Evolutionary conservation across 2,113 vertebrate genomes (phyloP).

Genomic region (Paratilapia polleni): DNA sequence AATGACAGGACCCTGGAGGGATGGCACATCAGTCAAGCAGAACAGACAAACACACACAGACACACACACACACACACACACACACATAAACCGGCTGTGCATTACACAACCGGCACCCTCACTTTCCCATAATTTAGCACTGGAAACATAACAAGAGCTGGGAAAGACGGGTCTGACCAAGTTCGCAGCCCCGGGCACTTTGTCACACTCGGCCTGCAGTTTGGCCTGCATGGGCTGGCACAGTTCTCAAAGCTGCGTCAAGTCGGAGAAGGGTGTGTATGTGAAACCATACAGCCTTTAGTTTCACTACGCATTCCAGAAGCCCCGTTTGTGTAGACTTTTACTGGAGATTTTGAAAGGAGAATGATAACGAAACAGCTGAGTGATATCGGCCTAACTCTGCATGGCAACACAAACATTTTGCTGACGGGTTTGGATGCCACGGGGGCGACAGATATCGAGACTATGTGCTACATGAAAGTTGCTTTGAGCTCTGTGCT

Average conservation of each 20-base stretch:
- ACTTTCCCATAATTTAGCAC: constrained; percentile 47
- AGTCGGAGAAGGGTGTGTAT: constrained; percentile 16
- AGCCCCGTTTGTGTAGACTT: not conserved
- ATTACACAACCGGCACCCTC: constrained; percentile 44
- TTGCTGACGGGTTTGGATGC: constrained; percentile 44
- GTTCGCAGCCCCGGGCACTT: constrained; percentile 30
- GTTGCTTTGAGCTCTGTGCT: constrained; percentile 39
- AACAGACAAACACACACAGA: constrained; percentile 49
- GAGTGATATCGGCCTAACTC: constrained; percentile 31
- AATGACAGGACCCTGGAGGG: constrained; percentile 69
- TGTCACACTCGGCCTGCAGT: constrained; percentile 33
- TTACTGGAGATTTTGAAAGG: constrained; percentile 26
- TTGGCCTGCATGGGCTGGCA: constrained; percentile 38
- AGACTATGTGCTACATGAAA: constrained; percentile 41
- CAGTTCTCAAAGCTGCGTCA: constrained; percentile 27
- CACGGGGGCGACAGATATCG: constrained; percentile 45
- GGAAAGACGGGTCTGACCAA: constrained; percentile 43
- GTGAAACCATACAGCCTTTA: constrained; percentile 35
- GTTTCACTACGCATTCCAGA: constrained; percentile 1
- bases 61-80: constrained; percentile 19
- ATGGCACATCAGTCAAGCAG: constrained; percentile 56
- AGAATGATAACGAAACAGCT: constrained; percentile 31
- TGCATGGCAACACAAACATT: constrained; percentile 27
- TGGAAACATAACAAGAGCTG: constrained; percentile 35
- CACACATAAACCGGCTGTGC: not conserved